Percentiles rank a stretch among this genome's conserved stretches.
Conservation (phyloP, 2,113 vertebrate genomes). For the Pelecanus crispus region DNA sequence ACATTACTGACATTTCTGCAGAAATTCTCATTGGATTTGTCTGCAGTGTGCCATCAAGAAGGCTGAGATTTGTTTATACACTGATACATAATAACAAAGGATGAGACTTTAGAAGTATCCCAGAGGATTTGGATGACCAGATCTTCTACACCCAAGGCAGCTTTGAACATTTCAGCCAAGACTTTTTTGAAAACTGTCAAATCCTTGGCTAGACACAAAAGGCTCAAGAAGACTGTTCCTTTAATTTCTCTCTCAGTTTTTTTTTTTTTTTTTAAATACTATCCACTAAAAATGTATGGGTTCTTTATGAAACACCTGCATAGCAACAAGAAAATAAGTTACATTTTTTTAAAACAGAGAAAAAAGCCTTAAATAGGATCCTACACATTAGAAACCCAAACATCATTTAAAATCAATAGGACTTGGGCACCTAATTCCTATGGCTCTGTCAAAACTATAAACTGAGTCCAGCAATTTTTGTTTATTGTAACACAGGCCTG, state of each 20-base stretch:
- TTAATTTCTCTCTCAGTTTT: background rate
- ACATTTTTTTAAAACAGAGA: background rate
- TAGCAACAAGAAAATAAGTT: background rate
- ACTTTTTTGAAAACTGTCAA: background rate
- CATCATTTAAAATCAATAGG: background rate
- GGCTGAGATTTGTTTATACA: background rate
- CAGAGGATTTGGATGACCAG: background rate
- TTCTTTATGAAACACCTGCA: background rate
- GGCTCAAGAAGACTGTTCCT: background rate
- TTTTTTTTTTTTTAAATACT: background rate
- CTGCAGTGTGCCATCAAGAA: background rate
- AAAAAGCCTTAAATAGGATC: background rate
- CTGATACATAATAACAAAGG: conserved; percentile 7
- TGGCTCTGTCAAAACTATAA: background rate
- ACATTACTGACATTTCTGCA: background rate
- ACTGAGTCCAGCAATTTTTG: background rate
- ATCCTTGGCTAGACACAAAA: conserved; percentile 6
- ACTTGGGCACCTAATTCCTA: background rate
- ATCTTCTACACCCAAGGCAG: background rate
- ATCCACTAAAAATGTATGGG: background rate
- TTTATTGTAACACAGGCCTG: background rate
- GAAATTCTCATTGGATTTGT: background rate
- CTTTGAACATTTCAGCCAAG: background rate
- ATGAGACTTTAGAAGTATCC: background rate
- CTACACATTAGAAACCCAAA: background rate